A percentile compares a stretch with the other conserved stretches of the same genome.
phyloP scores from a whole-genome alignment of 2,888 invertebrate species.

The Drosophila multiciliata region DNA sequence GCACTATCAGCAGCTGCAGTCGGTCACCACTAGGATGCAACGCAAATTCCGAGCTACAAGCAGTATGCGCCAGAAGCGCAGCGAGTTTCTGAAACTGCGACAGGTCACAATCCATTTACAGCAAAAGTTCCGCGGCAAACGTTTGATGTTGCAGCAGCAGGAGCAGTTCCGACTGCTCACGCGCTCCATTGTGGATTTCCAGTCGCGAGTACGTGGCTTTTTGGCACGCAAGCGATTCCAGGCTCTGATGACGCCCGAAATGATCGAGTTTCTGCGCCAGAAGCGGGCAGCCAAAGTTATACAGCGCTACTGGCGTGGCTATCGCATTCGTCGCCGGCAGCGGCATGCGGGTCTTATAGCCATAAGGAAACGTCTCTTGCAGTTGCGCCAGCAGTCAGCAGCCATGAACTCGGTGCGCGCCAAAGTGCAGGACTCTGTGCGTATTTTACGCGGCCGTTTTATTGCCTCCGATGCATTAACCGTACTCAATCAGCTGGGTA shows the following conservation, averaged over 20 bases:
- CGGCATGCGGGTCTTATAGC: constrained; percentile 66
- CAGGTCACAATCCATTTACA: constrained; percentile 75
- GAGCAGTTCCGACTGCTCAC: constrained; percentile 61
- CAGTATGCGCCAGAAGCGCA: constrained; percentile 64
- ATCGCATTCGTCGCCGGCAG: constrained; percentile 82
- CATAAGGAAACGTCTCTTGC: constrained; percentile 76
- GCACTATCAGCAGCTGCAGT: constrained; percentile 80
- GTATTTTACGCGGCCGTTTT: constrained; percentile 81
- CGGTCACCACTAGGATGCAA: constrained; percentile 78
- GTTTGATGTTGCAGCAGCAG: constrained; percentile 84
- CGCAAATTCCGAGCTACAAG: constrained; percentile 74
- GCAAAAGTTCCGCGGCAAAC: constrained; percentile 84
- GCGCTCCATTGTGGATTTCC: constrained; percentile 59
- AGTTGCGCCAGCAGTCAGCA: constrained; percentile 67
- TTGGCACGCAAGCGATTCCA: constrained; percentile 86
- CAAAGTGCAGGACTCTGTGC: constrained; percentile 80
- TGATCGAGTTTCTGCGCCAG: constrained; percentile 84
- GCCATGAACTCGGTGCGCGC: constrained; percentile 76
- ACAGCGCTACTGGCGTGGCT: constrained; percentile 88
- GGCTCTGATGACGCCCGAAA: constrained; percentile 85
- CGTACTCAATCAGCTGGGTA: constrained; percentile 82
- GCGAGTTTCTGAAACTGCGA: constrained; percentile 65
- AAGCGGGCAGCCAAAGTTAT: constrained; percentile 88
- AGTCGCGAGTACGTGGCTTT: constrained; percentile 85
- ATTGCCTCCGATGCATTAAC: constrained; percentile 79